phyloP scores from a whole-genome alignment of 2,113 vertebrate species.

The Cichladusa arquata region DNA sequence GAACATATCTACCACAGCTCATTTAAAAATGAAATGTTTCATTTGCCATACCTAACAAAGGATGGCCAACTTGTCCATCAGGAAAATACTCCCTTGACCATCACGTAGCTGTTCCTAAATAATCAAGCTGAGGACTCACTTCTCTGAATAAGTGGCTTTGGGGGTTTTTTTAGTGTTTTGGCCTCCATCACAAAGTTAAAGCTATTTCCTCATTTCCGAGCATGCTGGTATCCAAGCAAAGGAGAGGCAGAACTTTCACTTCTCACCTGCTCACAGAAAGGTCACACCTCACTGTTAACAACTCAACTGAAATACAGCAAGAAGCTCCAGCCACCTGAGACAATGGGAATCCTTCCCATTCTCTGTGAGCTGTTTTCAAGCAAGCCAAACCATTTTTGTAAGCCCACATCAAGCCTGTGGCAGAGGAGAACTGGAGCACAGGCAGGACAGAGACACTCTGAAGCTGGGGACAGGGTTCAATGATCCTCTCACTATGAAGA shows the following conservation, averaged over 20 bases:
- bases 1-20: neutral
- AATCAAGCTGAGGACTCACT: neutral
- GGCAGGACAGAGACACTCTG: neutral
- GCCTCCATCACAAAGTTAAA: neutral
- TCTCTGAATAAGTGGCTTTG: neutral
- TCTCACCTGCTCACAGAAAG: slow-evolving; percentile 29
- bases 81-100: neutral
- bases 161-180: neutral
- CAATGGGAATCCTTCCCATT: neutral
- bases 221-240: neutral
- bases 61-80: neutral
- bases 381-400: neutral
- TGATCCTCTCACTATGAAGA: fast-evolving
- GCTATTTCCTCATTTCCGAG: neutral
- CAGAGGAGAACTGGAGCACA: neutral
- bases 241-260: neutral
- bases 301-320: neutral
- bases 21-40: neutral
- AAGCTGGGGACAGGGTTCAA: neutral
- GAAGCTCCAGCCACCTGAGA: neutral
- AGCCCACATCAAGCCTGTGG: neutral
- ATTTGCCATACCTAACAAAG: neutral
- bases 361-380: neutral
- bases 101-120: neutral
- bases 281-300: neutral